A percentile compares a stretch with the other conserved stretches of the same genome.
Evolutionary conservation across 2,113 vertebrate species (phyloP).

Genomic region (Nematolebias whitei): DNA sequence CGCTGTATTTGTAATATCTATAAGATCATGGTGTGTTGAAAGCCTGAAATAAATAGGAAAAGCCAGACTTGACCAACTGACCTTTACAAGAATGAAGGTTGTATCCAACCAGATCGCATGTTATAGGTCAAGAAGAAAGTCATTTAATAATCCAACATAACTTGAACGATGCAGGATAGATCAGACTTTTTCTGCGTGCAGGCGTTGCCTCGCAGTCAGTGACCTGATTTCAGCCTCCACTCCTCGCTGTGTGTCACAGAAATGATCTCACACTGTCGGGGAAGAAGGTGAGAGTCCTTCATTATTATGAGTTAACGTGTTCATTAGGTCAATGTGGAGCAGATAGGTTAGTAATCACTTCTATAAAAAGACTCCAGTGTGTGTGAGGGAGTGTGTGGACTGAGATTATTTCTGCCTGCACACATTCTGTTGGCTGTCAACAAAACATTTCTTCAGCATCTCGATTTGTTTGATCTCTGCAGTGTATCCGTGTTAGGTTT

Average conservation of each 20-base stretch:
- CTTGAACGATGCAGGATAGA: background rate
- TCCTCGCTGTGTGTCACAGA: background rate
- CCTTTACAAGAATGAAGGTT: too few species aligned
- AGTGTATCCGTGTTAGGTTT: too few species aligned
- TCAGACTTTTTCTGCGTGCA: background rate
- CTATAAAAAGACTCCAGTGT: background rate
- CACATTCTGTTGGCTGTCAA: background rate
- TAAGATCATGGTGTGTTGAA: too few species aligned
- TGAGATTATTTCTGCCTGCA: background rate
- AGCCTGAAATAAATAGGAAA: too few species aligned
- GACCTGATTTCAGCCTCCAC: slow-evolving; percentile 19
- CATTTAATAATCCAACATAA: too few species aligned
- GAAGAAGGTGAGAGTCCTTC: slow-evolving; percentile 11
- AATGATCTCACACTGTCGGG: slow-evolving; percentile 5
- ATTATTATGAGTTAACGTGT: slow-evolving; percentile 17
- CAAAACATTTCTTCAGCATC: too few species aligned
- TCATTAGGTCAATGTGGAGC: slow-evolving; percentile 41
- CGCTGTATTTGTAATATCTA: too few species aligned
- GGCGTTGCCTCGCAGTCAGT: background rate
- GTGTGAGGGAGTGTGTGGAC: background rate
- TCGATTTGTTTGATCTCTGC: too few species aligned
- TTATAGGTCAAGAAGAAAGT: too few species aligned
- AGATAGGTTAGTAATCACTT: slow-evolving; percentile 15
- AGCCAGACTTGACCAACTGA: too few species aligned
- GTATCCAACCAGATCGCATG: too few species aligned